Evolutionary conservation across 92 coral and sea anemone species (phyloP).

Genomic region (Actinernus sp.): DNA sequence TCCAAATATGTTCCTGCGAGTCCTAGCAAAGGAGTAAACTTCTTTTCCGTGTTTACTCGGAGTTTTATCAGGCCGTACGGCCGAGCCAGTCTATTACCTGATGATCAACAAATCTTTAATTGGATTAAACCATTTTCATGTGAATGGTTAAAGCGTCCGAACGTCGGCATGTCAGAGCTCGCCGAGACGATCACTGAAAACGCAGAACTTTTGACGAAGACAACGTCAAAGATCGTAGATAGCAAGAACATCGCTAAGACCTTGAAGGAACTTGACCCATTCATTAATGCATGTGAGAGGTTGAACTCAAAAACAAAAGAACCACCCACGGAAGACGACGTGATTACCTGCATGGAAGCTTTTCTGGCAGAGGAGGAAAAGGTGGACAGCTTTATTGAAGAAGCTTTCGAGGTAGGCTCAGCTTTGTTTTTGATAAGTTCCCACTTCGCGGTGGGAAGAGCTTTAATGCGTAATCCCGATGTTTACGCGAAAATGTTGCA

Average conservation of each 20-base stretch:
- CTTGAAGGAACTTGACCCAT: not conserved
- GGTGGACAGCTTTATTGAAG: constrained; percentile 6
- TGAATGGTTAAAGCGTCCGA: constrained; percentile 19
- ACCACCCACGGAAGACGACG: not conserved
- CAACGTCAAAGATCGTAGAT: not conserved
- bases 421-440: constrained; percentile 4
- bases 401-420: not conserved
- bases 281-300: not conserved
- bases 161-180: constrained; percentile 10
- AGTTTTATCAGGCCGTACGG: constrained; percentile 30
- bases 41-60: not conserved
- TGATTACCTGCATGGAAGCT: not conserved
- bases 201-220: not conserved
- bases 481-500: not conserved
- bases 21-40: not conserved
- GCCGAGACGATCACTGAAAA: constrained; percentile 8
- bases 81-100: not conserved
- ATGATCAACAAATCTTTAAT: not conserved
- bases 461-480: not conserved
- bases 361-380: not conserved
- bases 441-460: not conserved
- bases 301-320: not conserved
- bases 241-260: too few species aligned
- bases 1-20: not conserved
- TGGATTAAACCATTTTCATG: constrained; percentile 5